Conservation (phyloP, 2,888 invertebrate genomes). For the Sarcophaga subvicina region DNA sequence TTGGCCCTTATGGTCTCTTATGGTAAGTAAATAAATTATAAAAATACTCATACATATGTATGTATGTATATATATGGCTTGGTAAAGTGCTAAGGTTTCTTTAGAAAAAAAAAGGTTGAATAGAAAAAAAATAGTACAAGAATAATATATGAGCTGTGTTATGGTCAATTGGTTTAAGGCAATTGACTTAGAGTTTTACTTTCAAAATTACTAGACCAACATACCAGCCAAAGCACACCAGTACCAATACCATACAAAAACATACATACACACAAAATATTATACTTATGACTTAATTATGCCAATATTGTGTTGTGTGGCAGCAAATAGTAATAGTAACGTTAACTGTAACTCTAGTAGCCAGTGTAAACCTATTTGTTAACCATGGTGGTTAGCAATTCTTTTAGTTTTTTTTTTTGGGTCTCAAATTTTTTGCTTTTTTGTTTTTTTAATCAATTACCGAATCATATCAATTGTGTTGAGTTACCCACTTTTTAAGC, state of each 20-base stretch:
- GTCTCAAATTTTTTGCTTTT: constrained; percentile 7
- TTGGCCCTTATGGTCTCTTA: constrained; percentile 61
- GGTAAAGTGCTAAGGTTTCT: background rate
- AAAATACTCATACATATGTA: background rate
- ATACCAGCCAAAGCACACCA: constrained; percentile 19
- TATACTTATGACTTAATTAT: constrained; percentile 66
- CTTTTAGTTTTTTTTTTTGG: constrained; percentile 8
- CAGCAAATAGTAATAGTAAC: constrained; percentile 41
- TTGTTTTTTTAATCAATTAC: constrained; percentile 51
- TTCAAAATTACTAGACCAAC: constrained; percentile 62
- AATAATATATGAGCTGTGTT: constrained; percentile 35
- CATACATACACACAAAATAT: background rate
- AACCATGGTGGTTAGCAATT: constrained; percentile 41
- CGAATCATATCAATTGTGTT: constrained; percentile 60
- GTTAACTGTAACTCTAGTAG: constrained; percentile 42
- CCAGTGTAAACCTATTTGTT: constrained; percentile 13
- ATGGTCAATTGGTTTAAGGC: constrained; percentile 64
- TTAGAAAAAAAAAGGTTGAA: constrained; percentile 6
- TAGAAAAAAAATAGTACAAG: constrained; percentile 37
- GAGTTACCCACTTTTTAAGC: constrained; percentile 62
- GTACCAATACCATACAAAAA: constrained; percentile 39
- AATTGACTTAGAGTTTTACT: constrained; percentile 64
- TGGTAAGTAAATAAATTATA: constrained; percentile 56
- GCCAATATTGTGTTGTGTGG: constrained; percentile 52
- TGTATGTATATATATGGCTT: too few relatives aligned